Base-by-base conservation (phyloP, 2,888 invertebrate genomes). In the Lumbricus terrestris region DNA sequence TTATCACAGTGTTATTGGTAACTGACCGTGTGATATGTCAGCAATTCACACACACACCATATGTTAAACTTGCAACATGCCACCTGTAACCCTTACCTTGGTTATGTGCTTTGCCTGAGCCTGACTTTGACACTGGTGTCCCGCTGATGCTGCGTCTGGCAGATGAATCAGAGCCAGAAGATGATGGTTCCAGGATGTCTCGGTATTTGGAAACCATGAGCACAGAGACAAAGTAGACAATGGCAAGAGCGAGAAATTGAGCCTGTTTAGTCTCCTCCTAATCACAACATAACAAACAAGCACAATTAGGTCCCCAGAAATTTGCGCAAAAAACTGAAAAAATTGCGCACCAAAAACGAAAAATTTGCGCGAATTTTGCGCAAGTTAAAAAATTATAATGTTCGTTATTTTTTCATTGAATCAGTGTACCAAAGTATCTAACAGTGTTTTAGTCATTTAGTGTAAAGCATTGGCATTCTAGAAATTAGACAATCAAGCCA, bases 211-310 rank as follows among this genome's bases (percentile, higher is more conserved):
- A 99, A 92, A 99, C 99, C 99, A 99, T 99, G 94, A 99, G 96
- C 93, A 99, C 99, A 47, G 99, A 99, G 94, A 99, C 98, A 96
- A 99, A 99, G 96, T 99, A 99, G 91, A 99, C 99, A 95, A 99
- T 99, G 92, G 99, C 98, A 94, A 99, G 96, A 33, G 99, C 98
- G 93, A 99, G 96, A 96, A 99, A 99, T 96, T 99, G 99, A 6
- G 99, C 99, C 96, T 99, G 99, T 95, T 99, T 99, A 89, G 98
- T 99, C 96, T 99, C 99, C 96, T 99, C 99, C 99, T 99, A 92
- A n/a, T n/a, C 47, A 37, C n/a, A 82, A 69, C 20, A 91, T 37
- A 34, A 85, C 20, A 69, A n/a, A 29, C n/a, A 69, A 6, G n/a
- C n/a, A 69, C 29, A 69, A 69, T 69, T n/a, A n/a, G n/a, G n/a